Percentiles rank a stretch among this genome's conserved stretches.
These are phyloP conservation scores for Sapajus apella DNA, from an alignment of 2,113 vertebrate genomes.

Conservation along the genomic window DNA sequence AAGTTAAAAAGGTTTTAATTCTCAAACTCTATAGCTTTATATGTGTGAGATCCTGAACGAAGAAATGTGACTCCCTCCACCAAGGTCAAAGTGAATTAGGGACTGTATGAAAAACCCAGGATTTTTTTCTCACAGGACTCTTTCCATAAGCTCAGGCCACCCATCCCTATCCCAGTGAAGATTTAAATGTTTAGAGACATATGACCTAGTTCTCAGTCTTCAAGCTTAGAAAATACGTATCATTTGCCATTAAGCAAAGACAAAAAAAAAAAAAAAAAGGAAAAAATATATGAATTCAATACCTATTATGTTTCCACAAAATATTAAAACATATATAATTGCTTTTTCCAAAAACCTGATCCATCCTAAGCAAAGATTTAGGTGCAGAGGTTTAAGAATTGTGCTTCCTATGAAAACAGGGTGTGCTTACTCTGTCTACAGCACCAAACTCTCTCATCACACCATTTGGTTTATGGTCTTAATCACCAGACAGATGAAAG, in stretches of 20 bases:
- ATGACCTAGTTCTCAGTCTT: background rate
- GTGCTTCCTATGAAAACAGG: background rate
- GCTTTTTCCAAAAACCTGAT: background rate
- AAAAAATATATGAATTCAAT: background rate
- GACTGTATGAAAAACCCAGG: background rate
- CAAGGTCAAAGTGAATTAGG: background rate
- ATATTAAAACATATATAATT: background rate
- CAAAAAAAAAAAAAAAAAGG: background rate
- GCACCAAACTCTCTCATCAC: background rate
- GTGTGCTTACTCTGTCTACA: background rate
- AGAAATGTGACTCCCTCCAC: too few relatives aligned
- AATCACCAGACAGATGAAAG: background rate
- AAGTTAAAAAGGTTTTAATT: background rate
- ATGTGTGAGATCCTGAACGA: background rate
- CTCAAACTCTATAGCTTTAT: background rate
- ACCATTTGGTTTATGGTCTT: background rate
- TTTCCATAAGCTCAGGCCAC: background rate
- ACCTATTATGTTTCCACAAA: background rate
- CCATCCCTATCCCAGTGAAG: background rate
- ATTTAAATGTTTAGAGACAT: background rate
- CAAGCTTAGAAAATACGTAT: background rate
- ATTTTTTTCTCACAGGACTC: background rate
- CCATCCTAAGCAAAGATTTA: background rate
- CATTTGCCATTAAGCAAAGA: background rate
- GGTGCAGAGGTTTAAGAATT: background rate